Evolutionary conservation across 64 coral and sea anemone species (phyloP).

Genomic region (Anthopleura sola): DNA sequence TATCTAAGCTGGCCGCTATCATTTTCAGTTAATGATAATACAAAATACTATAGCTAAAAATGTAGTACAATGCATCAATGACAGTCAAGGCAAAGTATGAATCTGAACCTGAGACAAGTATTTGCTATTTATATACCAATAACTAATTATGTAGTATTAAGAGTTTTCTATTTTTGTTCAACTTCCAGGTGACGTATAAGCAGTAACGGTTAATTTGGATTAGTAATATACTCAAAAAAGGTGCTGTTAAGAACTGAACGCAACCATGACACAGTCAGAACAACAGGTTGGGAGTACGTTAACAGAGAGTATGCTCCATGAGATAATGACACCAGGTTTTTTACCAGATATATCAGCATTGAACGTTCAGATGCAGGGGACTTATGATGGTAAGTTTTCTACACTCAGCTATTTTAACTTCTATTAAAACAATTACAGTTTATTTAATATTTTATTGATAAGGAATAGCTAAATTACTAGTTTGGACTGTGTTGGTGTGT

Average conservation of each 20-base stretch:
- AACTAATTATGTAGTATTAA: neutral
- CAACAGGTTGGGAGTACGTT: conserved; percentile 48
- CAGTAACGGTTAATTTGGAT: neutral
- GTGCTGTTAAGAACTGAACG: neutral
- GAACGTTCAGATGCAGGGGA: conserved; percentile 31
- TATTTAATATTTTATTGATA: too few species aligned
- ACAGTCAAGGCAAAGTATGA: too few species aligned
- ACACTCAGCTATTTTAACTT: too few species aligned
- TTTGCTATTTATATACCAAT: neutral
- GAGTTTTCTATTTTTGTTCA: neutral
- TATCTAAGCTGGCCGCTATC: too few species aligned
- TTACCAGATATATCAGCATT: conserved; percentile 75
- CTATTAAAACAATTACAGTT: too few species aligned
- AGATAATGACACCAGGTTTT: conserved; percentile 67
- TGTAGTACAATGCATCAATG: neutral
- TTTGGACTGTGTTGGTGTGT: too few species aligned
- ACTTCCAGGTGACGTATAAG: neutral
- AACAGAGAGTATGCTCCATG: conserved; percentile 70
- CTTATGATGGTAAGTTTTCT: neutral
- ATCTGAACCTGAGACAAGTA: too few species aligned
- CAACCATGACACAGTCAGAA: conserved; percentile 60
- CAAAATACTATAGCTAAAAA: too few species aligned
- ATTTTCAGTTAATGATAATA: too few species aligned
- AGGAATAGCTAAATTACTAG: too few species aligned
- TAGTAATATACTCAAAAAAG: neutral